Base-by-base conservation (phyloP, 1,140 invertebrate species). In the Tetragnatha versicolor region DNA sequence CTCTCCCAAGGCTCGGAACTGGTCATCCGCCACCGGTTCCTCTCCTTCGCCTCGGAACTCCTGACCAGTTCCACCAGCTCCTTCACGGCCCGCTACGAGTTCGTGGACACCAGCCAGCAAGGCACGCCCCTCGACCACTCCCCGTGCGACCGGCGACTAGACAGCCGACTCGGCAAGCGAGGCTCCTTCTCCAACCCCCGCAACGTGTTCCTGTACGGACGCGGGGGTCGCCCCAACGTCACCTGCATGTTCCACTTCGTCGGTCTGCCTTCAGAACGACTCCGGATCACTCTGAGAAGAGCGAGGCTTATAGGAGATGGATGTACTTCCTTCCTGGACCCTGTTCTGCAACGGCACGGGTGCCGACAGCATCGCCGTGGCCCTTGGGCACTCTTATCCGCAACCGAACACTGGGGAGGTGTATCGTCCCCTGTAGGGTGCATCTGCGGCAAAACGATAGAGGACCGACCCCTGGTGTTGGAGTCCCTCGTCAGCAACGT, bases 401-500 rank as follows among this genome's bases (percentile, higher is more conserved):
- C 69, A n/a, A 25, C 78, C 2, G 78, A 79, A 65, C 35, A 72
- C 47, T 72, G 78, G 78, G 29, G 22, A 22, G 68, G 66, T 0
- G 51, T 63, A 31, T 79, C 78, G 0, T 79, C 58, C 1, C 25
- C 68, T 6, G 58, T 79, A 7, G 78, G 78, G 1, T 79, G 78
- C 22, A 10, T 73, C 0, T 79, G 78, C 17, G 45, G 65, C 31
- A 10, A 25, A 17, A 10, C 17, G 4, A 42, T 75, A 5, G 45
- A 77, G 3, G 66, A 79, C 1, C n/a, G 22, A 0, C 22, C 49
- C 6, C 25, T n/a, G 3, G 33, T 65, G n/a, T 17, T 45, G 14
- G 78, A 79, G 25, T 79, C 78, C 12, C 14, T 72, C 7, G 68
- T 70, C 27, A 90, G 91, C 72, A 89, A 93, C 53, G 89, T 93